These are phyloP conservation scores for Cataglyphis cursor DNA, from an alignment of 2,888 invertebrate genomes.

Conservation along the genomic window DNA sequence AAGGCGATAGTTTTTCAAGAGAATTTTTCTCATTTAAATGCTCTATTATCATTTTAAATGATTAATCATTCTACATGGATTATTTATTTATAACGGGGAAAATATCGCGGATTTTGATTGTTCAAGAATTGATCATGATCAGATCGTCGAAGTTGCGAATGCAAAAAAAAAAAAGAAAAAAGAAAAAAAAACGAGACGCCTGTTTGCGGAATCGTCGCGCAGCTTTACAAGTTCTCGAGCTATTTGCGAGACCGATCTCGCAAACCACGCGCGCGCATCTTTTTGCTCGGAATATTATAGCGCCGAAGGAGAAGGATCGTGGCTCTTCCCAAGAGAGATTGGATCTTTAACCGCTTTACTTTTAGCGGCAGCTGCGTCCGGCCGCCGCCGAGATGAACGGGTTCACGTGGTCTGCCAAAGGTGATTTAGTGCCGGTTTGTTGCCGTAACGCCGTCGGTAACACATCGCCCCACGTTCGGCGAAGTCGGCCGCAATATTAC, in stretches of 20 bases:
- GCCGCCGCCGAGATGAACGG: slow-evolving; percentile 69
- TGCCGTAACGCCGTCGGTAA: slow-evolving; percentile 72
- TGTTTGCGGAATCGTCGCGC: slow-evolving; percentile 20
- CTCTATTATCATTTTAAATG: background rate
- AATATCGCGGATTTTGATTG: background rate
- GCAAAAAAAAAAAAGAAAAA: slow-evolving; percentile 6
- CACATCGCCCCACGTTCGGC: slow-evolving; percentile 55
- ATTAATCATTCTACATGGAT: background rate
- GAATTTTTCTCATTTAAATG: background rate
- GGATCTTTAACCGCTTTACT: slow-evolving; percentile 56
- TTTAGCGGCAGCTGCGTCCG: slow-evolving; percentile 65
- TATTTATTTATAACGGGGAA: background rate
- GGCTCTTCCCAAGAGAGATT: slow-evolving; percentile 55
- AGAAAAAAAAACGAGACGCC: background rate
- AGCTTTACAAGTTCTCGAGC: slow-evolving; percentile 46
- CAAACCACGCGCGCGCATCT: slow-evolving; percentile 17
- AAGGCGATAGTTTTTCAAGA: background rate
- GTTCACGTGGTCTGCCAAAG: slow-evolving; percentile 77
- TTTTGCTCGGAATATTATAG: slow-evolving; percentile 56
- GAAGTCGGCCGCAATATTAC: slow-evolving; percentile 55
- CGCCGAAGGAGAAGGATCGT: slow-evolving; percentile 27
- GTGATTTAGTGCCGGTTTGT: slow-evolving; percentile 84
- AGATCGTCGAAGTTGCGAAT: background rate
- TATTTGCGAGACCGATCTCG: slow-evolving; percentile 38
- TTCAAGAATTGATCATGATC: background rate